Conservation (phyloP, 2,888 invertebrate genomes). For the Tipula vernalis region DNA sequence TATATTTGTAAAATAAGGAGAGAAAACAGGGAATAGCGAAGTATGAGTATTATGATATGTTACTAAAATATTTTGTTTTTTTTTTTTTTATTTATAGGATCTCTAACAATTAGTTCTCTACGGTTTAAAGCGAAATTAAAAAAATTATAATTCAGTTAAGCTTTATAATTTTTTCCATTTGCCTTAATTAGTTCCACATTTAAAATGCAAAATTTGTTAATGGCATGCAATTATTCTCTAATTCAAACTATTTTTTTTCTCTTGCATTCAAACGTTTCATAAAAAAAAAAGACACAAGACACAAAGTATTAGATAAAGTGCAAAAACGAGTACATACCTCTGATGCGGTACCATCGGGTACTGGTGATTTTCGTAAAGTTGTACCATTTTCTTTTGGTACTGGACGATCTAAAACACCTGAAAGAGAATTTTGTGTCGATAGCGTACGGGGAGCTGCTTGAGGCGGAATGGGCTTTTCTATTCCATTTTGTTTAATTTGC, state of each 20-base stretch:
- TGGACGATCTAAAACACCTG: slow-evolving; percentile 20
- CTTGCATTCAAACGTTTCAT: neutral
- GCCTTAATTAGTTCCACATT: neutral
- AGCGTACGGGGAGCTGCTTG: slow-evolving; percentile 32
- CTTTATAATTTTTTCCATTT: neutral
- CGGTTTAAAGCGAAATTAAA: neutral
- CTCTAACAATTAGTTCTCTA: neutral
- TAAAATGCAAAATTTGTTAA: neutral
- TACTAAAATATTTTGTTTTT: neutral
- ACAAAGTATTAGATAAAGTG: neutral
- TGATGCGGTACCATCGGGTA: neutral
- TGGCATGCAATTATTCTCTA: neutral
- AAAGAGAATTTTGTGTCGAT: slow-evolving; percentile 39
- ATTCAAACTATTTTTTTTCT: neutral
- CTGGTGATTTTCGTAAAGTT: neutral
- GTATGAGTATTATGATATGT: slow-evolving; percentile 1
- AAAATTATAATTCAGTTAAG: neutral
- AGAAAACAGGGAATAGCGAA: slow-evolving; percentile 11
- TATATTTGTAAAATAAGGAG: slow-evolving; percentile 8
- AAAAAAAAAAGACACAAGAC: neutral
- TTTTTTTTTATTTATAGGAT: slow-evolving; percentile 6
- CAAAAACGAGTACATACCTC: slow-evolving; percentile 1
- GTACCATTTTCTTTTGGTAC: slow-evolving; percentile 7
- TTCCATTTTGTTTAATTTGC: slow-evolving; percentile 11
- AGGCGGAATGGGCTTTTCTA: slow-evolving; percentile 15